Evolutionary conservation across 1,140 invertebrate species (phyloP), one percentile per base, ranked within the genome.

Genomic region (Heliconius melpomene): DNA sequence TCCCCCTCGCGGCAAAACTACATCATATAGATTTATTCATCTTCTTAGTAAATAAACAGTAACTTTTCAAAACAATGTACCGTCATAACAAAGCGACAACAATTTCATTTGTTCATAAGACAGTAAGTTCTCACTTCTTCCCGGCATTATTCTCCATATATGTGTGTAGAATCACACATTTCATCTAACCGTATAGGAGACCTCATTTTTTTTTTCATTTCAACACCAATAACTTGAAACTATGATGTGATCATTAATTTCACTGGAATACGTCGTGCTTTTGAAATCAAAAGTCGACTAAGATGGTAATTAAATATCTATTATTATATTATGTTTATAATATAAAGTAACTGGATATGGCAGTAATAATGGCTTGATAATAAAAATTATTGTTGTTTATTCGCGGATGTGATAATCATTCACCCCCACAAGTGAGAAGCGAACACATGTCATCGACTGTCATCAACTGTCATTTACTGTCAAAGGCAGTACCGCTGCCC

Each of bases 261-360:
- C 60, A 71, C 79, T 77, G 38, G 71, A 79, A 84, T 81, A 80
- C 72, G 36, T 20, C 72, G 38, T 78, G 72, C 52, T 79, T 72
- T 78, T 83, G 83, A 83, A 84, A 84, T 78, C 78, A 84, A 84
- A 83, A 83, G 83, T 83, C 81, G 38, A 81, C 52, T 72, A 36
- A 72, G n/a, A 74, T 40, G 20, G 73, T 70, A 20, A 81, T 54
- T 66, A 32, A 16, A 75, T 20, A 20, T 1, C 18, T 79, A 83
- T 82, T 75, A 71, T 72, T 16, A 29, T 16, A 18, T 20, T 32
- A 36, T 36, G 50, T 52, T 20, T 52, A 20, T 57, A 9, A 57
- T 11, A 57, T 23, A 57, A 11, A 11, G 6, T 57, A 23, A 23
- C 8, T 57, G 3, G 54, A 57, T 52, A 52, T 52, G 18, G 13